phyloP scores from a whole-genome alignment of 2,797 vertebrate genomes.

The Enteromius paludinosus region DNA sequence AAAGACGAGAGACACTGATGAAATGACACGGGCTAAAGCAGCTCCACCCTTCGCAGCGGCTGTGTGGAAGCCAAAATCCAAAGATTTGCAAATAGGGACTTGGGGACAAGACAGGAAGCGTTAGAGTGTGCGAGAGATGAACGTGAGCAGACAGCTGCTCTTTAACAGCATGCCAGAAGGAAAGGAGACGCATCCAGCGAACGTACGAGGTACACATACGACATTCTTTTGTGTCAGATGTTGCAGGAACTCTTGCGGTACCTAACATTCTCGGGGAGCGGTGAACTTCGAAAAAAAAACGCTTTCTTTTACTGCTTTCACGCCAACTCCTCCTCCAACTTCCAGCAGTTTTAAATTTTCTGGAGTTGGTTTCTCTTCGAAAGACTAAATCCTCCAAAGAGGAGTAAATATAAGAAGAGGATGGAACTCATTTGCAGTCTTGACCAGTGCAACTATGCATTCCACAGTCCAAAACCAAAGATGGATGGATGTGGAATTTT shows the following conservation, averaged over 20 bases:
- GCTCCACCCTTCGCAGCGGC: constrained; percentile 67
- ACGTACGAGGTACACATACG: constrained; percentile 65
- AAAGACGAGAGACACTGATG: constrained; percentile 51
- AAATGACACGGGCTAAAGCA: constrained; percentile 66
- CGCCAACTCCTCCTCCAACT: constrained; percentile 37
- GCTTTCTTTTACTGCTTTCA: constrained; percentile 54
- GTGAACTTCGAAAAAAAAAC: constrained; percentile 67
- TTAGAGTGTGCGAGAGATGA: constrained; percentile 65
- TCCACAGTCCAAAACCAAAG: constrained; percentile 93
- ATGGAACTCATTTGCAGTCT: constrained; percentile 70
- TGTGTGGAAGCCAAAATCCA: constrained; percentile 74
- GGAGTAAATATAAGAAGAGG: constrained; percentile 69
- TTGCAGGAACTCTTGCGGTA: constrained; percentile 72
- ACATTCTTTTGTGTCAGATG: constrained; percentile 79
- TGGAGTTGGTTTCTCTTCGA: constrained; percentile 67
- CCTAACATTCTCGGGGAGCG: constrained; percentile 67
- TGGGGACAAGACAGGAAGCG: constrained; percentile 70
- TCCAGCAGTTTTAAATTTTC: constrained; percentile 58
- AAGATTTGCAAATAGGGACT: constrained; percentile 72
- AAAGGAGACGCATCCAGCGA: constrained; percentile 56
- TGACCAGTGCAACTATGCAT: constrained; percentile 89
- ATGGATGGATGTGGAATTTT: constrained; percentile 82
- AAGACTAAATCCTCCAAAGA: constrained; percentile 65
- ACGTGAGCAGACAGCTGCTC: constrained; percentile 76
- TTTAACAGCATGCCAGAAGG: constrained; percentile 73